Evolutionary conservation across 2,888 invertebrate genomes (phyloP).

Genomic region (Reticulitermes lucifugus): DNA sequence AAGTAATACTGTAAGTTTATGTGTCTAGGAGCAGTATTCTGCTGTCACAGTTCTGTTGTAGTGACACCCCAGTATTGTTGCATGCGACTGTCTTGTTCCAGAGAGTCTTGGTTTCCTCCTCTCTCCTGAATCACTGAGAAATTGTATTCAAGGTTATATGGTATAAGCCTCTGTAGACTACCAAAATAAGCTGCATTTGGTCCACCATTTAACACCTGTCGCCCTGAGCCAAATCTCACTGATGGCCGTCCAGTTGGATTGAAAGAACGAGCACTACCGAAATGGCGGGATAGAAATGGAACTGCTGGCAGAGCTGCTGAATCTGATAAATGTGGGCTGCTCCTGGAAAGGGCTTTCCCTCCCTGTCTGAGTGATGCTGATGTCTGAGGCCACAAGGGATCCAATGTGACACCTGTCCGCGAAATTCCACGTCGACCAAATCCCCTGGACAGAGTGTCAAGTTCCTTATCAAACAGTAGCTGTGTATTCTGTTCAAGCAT

Average conservation of each 20-base stretch:
- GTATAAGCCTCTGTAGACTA: constrained; percentile 85
- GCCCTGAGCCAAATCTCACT: constrained; percentile 66
- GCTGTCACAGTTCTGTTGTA: constrained; percentile 80
- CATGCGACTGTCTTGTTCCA: constrained; percentile 86
- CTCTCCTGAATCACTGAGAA: constrained; percentile 87
- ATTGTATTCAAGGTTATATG: constrained; percentile 85
- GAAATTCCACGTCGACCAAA: constrained; percentile 51
- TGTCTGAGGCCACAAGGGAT: constrained; percentile 65
- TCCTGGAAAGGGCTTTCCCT: constrained; percentile 64
- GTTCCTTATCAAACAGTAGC: constrained; percentile 86
- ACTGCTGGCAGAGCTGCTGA: constrained; percentile 61
- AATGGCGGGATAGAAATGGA: constrained; percentile 76
- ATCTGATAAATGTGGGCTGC: constrained; percentile 75
- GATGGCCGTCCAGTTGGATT: constrained; percentile 65
- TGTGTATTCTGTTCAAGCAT: constrained; percentile 93
- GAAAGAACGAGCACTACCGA: constrained; percentile 84
- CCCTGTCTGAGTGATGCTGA: constrained; percentile 14
- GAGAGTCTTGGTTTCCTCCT: constrained; percentile 74
- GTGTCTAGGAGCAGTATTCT: too few relatives aligned
- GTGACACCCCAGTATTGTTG: constrained; percentile 93
- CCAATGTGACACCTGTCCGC: constrained; percentile 29
- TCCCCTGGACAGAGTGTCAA: constrained; percentile 76
- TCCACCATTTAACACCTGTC: constrained; percentile 74
- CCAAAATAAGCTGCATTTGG: constrained; percentile 91
- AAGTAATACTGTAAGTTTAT: too few relatives aligned